Conservation (phyloP, 2,888 invertebrate genomes). For the Andrena haemorrhoa region DNA sequence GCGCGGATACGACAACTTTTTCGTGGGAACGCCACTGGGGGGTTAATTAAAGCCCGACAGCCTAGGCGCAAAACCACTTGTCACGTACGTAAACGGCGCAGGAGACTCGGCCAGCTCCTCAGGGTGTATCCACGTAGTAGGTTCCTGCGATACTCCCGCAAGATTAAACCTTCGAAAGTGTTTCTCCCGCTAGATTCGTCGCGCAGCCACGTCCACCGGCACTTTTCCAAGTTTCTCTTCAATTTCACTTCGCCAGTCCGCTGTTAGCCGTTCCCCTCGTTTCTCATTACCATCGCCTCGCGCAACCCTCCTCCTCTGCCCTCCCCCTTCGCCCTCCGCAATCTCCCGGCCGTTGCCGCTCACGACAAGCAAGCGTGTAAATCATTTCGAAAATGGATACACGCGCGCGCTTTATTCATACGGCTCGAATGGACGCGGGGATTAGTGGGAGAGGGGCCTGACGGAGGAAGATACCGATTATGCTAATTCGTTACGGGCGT, state of each 20-base stretch:
- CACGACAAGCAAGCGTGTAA: slow-evolving; percentile 33
- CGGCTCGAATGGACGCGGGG: slow-evolving; percentile 1
- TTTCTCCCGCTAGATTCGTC: background rate
- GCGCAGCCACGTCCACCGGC: background rate
- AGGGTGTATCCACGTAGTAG: slow-evolving; percentile 3
- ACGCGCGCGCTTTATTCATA: slow-evolving; percentile 30
- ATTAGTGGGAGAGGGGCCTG: slow-evolving; percentile 1
- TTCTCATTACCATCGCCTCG: background rate
- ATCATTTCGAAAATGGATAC: slow-evolving; percentile 53
- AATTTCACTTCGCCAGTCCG: background rate
- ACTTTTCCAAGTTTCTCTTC: slow-evolving; percentile 2
- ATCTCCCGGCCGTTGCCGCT: background rate
- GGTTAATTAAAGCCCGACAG: slow-evolving; percentile 65
- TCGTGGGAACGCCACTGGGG: slow-evolving; percentile 52
- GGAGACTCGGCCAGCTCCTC: background rate
- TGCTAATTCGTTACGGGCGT: slow-evolving; percentile 44
- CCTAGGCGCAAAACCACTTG: slow-evolving; percentile 61
- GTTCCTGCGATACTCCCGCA: background rate
- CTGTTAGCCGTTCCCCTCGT: background rate
- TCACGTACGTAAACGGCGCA: slow-evolving; percentile 54
- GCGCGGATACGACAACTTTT: slow-evolving; percentile 56
- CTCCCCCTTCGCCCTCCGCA: background rate
- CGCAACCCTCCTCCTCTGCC: background rate
- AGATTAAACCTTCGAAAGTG: background rate
- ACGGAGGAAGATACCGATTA: slow-evolving; percentile 39